Percentiles rank a stretch among this genome's conserved stretches.
These are phyloP conservation scores for Cacoxenus indagator DNA, from an alignment of 2,888 invertebrate genomes.

Conservation along the genomic window DNA sequence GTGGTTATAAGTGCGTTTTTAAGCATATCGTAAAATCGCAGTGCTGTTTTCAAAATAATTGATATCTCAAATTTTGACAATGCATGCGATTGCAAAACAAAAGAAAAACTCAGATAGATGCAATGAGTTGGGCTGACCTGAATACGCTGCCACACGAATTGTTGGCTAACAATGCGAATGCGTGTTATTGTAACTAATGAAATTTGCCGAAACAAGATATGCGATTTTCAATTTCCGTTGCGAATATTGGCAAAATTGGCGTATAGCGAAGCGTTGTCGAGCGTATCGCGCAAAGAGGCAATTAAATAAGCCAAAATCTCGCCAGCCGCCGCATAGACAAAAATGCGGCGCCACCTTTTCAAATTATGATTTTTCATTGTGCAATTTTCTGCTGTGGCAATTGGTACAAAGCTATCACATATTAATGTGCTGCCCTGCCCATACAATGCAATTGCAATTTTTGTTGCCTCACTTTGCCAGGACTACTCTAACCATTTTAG, in stretches of 20 bases:
- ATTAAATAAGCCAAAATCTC: neutral
- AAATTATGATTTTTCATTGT: slow-evolving; percentile 7
- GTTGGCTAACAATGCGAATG: slow-evolving; percentile 33
- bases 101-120: too few species aligned
- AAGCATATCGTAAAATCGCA: too few species aligned
- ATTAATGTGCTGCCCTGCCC: neutral
- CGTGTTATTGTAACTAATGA: slow-evolving; percentile 25
- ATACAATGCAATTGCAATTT: too few species aligned
- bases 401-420: neutral
- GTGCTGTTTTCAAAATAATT: too few species aligned
- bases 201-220: slow-evolving; percentile 21
- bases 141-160: neutral
- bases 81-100: too few species aligned
- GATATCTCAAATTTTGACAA: too few species aligned
- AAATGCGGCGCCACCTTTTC: neutral
- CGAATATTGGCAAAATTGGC: neutral
- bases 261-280: neutral
- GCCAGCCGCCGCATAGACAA: neutral
- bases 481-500: neutral
- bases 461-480: neutral
- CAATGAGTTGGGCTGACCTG: neutral
- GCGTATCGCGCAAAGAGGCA: neutral
- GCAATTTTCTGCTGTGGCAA: neutral
- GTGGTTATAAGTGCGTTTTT: too few species aligned
- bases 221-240: slow-evolving; percentile 47